Evolutionary conservation across 2,113 vertebrate species (phyloP).

Genomic region (Tragelaphus imberbis): DNA sequence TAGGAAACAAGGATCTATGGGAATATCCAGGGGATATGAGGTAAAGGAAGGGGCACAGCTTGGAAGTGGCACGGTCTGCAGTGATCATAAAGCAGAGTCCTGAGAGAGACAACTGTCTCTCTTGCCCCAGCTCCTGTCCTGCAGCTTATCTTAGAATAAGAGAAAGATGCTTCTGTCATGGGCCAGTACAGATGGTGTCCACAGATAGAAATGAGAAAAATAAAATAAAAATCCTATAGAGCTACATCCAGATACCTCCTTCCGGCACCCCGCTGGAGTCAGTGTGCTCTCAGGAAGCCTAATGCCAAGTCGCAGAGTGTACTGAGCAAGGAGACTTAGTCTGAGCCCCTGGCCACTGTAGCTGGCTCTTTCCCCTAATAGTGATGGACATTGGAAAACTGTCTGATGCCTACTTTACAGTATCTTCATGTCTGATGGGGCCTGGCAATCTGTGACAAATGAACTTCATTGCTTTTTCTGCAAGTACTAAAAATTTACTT

Average conservation of each 20-base stretch:
- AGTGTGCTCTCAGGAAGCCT: not conserved
- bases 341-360: not conserved
- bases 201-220: not conserved
- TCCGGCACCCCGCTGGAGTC: not conserved
- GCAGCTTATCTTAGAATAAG: not conserved
- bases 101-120: not conserved
- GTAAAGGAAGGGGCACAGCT: not conserved
- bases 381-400: not conserved
- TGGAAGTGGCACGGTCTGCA: not conserved
- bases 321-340: not conserved
- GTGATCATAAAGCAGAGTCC: not conserved
- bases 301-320: rapidly evolving
- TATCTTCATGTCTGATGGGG: slow-evolving; percentile 38
- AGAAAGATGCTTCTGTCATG: not conserved
- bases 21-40: not conserved
- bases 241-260: not conserved
- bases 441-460: slow-evolving; percentile 57
- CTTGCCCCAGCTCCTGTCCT: not conserved
- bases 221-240: not conserved
- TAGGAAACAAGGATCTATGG: not conserved
- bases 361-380: not conserved
- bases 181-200: not conserved
- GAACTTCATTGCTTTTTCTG: slow-evolving; percentile 60
- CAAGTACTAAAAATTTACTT: slow-evolving; percentile 39
- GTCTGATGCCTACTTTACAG: not conserved